Base-by-base conservation (phyloP, 2,888 invertebrate species). In the Chrysopilus asiliformis region DNA sequence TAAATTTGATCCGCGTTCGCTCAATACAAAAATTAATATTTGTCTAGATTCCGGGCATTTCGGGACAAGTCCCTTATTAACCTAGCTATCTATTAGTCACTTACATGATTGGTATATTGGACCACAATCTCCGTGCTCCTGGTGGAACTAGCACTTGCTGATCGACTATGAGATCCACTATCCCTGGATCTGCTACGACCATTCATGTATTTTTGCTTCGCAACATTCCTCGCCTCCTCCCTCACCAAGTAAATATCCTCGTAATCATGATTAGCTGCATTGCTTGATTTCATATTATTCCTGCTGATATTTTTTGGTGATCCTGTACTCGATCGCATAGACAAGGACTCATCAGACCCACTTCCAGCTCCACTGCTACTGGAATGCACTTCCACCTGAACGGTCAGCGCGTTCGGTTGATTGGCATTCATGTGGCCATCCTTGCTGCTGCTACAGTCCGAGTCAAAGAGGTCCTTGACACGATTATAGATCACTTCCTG, bases 321-420 rank as follows among this genome's bases (percentile, higher is more conserved):
- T 41, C 53, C 53, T 45, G 58, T 53, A 42, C 59, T 57, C 34
- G 71, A 71, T 10, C 72, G 69, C 12, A 72, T 68, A 38, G 71
- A 72, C 9, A 72, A 63, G 39, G 73, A 74, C 57, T 73, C 74
- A 43, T 74, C 74, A 17, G 73, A 73, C 30, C 64, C 73, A 34
- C 63, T 63, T 44, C 71, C 73, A 13, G 74, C 72, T 36, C 73
- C 74, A 46, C 72, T 72, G 45, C 72, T 74, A 41, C 73, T 73
- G n/a, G 79, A 79, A 66, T 87, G 86, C 34, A 86, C 78, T 64
- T 86, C 86, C 29, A 84, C 86, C 72, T 85, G 84, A 47, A 86
- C 85, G 45, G 70, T 72, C 60, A 73, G 62, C 4, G 68, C 70
- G 44, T 61, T 56, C 42, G 40, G 44, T 41, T 48, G 48, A 45